phyloP scores from a whole-genome alignment of 2,888 invertebrate species.

The Folsomia manolachei region DNA sequence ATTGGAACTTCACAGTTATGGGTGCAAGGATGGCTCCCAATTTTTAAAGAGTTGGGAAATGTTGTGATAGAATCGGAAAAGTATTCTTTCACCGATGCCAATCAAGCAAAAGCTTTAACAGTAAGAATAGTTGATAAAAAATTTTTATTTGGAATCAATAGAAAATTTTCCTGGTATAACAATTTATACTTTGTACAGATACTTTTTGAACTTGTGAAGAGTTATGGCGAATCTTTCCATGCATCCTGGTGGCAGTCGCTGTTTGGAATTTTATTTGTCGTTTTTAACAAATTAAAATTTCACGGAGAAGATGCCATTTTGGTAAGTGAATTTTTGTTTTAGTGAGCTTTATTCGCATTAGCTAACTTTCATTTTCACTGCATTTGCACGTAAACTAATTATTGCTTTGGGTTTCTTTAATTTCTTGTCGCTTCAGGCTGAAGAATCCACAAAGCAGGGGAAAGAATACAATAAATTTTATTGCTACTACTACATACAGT shows the following conservation, averaged over 20 bases:
- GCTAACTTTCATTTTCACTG: not conserved
- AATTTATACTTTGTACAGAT: slow-evolving; percentile 25
- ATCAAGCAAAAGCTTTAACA: slow-evolving; percentile 35
- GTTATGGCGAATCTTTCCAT: slow-evolving; percentile 34
- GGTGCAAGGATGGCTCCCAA: slow-evolving; percentile 39
- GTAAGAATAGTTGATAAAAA: slow-evolving; percentile 28
- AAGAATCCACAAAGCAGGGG: not conserved
- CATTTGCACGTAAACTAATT: not conserved
- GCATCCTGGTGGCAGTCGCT: slow-evolving; percentile 40
- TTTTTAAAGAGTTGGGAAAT: slow-evolving; percentile 32
- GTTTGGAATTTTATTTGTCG: slow-evolving; percentile 35
- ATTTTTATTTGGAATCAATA: not conserved
- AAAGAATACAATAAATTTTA: slow-evolving; percentile 44
- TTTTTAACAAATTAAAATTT: slow-evolving; percentile 34
- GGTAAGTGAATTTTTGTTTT: slow-evolving; percentile 22
- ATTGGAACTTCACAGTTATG: not conserved
- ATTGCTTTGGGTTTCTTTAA: not conserved
- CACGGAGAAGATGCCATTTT: slow-evolving; percentile 32
- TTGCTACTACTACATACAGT: slow-evolving; percentile 47
- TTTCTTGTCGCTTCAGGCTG: not conserved
- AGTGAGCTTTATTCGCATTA: too few relatives aligned
- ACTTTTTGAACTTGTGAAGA: slow-evolving; percentile 40
- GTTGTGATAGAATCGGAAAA: slow-evolving; percentile 20
- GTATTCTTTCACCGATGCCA: slow-evolving; percentile 16
- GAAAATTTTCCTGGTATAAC: not conserved